A percentile compares a stretch with the other conserved stretches of the same genome.
phyloP scores from a whole-genome alignment of 1,140 invertebrate genomes.

The Amyelois transitella region DNA sequence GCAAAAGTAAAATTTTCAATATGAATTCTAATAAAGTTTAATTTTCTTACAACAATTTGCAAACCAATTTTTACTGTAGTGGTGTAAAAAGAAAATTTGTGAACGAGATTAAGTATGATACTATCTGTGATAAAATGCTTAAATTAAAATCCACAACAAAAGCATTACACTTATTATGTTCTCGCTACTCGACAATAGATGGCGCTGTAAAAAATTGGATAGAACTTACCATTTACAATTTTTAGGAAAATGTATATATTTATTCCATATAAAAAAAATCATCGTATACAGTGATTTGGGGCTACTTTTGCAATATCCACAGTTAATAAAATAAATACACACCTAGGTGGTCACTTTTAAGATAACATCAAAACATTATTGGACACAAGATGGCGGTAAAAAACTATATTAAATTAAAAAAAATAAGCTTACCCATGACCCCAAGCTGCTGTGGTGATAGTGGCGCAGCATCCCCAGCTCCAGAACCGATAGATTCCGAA shows the following conservation, averaged over 20 bases:
- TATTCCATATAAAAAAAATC: neutral
- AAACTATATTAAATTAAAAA: conserved; percentile 1
- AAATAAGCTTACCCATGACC: conserved; percentile 77
- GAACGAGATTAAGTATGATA: neutral
- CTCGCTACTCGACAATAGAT: conserved; percentile 25
- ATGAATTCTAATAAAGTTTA: too few species aligned
- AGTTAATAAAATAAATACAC: neutral
- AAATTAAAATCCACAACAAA: neutral
- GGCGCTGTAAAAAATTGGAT: conserved; percentile 24
- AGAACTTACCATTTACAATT: neutral
- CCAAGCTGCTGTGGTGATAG: conserved; percentile 81
- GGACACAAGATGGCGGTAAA: conserved; percentile 14
- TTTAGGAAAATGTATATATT: neutral
- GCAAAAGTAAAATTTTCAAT: too few species aligned
- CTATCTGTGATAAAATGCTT: neutral
- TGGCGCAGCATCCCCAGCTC: conserved; percentile 63
- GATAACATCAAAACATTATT: conserved; percentile 3
- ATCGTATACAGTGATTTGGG: neutral
- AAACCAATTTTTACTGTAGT: too few species aligned
- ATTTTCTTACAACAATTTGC: too few species aligned
- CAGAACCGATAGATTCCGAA: conserved; percentile 76
- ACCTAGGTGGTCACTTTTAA: too few species aligned
- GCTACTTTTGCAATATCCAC: too few species aligned
- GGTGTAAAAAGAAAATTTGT: too few species aligned
- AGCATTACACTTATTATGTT: neutral